A percentile compares a stretch with the other conserved stretches of the same genome.
Evolutionary conservation across 1,140 invertebrate species (phyloP).

Genomic region (Ceratina australensis): DNA sequence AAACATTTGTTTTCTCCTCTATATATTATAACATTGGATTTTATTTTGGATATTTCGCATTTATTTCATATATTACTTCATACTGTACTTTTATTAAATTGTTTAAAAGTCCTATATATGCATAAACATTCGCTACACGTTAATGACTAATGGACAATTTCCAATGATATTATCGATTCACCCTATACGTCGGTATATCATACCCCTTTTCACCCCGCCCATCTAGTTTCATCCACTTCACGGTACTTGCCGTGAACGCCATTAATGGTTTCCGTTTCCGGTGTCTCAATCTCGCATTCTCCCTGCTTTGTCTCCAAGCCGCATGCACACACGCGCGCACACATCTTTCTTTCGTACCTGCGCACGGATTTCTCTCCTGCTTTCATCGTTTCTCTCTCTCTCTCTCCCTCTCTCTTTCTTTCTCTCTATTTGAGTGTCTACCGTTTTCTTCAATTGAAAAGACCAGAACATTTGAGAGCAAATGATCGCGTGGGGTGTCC

Average conservation of each 20-base stretch:
- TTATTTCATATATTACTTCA: too few species aligned
- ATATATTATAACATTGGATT: too few species aligned
- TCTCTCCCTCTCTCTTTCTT: not conserved
- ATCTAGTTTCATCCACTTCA: constrained; percentile 50
- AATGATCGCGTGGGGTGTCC: not conserved
- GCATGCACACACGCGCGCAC: not conserved
- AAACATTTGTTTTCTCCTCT: too few species aligned
- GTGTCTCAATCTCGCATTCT: constrained; percentile 64
- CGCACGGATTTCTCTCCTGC: not conserved
- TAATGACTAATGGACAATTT: too few species aligned
- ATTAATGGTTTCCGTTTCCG: constrained; percentile 65
- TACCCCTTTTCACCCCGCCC: constrained; percentile 34
- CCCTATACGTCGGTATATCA: not conserved
- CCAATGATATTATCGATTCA: not conserved
- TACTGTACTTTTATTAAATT: not conserved
- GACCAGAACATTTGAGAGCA: constrained; percentile 6
- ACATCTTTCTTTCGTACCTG: constrained; percentile 8
- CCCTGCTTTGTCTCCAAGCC: constrained; percentile 47
- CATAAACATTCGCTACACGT: too few species aligned
- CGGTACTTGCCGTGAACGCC: constrained; percentile 58
- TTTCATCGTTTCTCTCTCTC: not conserved
- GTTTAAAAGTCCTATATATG: not conserved
- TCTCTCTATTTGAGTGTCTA: not conserved
- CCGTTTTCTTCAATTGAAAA: not conserved
- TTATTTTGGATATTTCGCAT: too few species aligned